These are phyloP conservation scores for Aleadryas rufinucha DNA, from an alignment of 2,113 vertebrate species.

Conservation along the genomic window DNA sequence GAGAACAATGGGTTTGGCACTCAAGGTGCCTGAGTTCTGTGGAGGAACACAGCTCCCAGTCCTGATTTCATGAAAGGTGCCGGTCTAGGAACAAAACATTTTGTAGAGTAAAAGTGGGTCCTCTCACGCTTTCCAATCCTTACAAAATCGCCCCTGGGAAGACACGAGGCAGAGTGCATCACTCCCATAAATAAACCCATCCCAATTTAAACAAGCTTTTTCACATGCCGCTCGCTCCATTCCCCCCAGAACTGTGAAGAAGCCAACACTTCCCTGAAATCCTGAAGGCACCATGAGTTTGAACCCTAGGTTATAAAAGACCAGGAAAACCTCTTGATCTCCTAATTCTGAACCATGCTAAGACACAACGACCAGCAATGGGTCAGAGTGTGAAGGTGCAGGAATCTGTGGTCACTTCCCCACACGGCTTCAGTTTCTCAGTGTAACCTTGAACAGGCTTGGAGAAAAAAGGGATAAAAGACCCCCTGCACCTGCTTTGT, in stretches of 20 bases:
- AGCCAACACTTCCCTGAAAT: not conserved
- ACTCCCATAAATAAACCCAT: not conserved
- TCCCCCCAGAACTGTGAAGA: not conserved
- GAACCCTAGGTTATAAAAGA: not conserved
- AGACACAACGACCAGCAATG: fast-evolving
- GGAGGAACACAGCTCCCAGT: not conserved
- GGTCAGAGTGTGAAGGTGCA: not conserved
- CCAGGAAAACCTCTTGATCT: not conserved
- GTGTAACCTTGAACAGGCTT: not conserved
- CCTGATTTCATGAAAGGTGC: not conserved
- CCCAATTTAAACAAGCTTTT: not conserved
- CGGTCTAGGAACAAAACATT: not conserved
- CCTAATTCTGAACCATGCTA: fast-evolving
- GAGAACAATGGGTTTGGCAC: not conserved
- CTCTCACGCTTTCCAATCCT: not conserved
- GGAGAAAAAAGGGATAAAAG: fast-evolving
- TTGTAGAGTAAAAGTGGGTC: not conserved
- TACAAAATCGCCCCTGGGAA: not conserved
- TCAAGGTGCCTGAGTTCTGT: not conserved
- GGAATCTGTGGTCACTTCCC: not conserved
- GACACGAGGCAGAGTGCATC: not conserved
- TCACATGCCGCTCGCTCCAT: not conserved
- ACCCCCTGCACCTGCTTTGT: not conserved
- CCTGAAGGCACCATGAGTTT: not conserved
- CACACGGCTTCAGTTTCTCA: not conserved